These are phyloP conservation scores for Pycnomerus fuliginosus DNA, from an alignment of 2,888 invertebrate species.

Conservation along the genomic window DNA sequence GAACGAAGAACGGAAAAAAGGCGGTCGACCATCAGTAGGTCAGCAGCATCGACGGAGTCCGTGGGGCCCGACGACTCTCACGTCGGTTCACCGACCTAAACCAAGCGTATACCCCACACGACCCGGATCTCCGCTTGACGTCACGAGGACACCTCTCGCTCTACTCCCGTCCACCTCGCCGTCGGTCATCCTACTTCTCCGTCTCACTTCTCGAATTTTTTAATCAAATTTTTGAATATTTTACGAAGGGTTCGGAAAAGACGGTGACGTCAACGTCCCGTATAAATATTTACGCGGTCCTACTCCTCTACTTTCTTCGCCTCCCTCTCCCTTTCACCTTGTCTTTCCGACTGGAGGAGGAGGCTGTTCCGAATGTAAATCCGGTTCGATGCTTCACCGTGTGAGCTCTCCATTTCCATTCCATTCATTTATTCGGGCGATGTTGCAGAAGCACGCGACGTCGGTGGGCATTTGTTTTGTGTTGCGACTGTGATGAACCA, in stretches of 20 bases:
- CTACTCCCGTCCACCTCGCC: constrained; percentile 13
- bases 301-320: too few relatives aligned
- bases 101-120: constrained; percentile 23
- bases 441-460: neutral
- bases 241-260: too few relatives aligned
- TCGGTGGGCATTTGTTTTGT: constrained; percentile 6
- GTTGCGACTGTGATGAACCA: constrained; percentile 12
- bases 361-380: constrained; percentile 20
- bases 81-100: constrained; percentile 22
- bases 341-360: constrained; percentile 13
- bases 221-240: too few relatives aligned
- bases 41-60: too few relatives aligned
- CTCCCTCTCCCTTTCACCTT: constrained; percentile 22
- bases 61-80: too few relatives aligned
- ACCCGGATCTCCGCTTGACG: constrained; percentile 29
- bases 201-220: too few relatives aligned
- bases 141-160: constrained; percentile 23
- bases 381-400: constrained; percentile 20
- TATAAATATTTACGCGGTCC: too few relatives aligned
- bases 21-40: too few relatives aligned
- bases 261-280: too few relatives aligned
- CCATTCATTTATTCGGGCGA: constrained; percentile 17
- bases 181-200: too few relatives aligned
- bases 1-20: too few relatives aligned
- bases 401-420: too few relatives aligned